Base-by-base conservation (phyloP, 1,140 invertebrate species). In the Dreissena rostriformis region DNA sequence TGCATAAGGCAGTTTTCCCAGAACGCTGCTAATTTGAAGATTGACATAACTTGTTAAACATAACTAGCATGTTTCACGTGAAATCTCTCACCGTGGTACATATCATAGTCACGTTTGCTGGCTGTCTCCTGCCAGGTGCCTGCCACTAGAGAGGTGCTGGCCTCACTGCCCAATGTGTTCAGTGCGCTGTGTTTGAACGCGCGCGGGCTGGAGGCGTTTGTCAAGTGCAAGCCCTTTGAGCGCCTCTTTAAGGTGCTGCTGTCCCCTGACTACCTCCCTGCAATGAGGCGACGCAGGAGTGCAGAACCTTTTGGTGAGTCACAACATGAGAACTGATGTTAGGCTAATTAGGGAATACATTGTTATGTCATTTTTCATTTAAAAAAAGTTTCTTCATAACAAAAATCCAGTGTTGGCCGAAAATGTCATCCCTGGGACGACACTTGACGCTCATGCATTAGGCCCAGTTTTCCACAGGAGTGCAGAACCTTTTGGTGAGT, bases 161-260 rank as follows among this genome's bases (percentile, higher is more conserved):
- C 97, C 24, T 97, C 97, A 4, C 93, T 98, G 82, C 97, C 97
- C 5, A 98, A 98, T 93, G 97, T 98, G 19, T 98, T 98, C 93
- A 97, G 97, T 91, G 97, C 97, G 0, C 92, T 98, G 7, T 98
- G 97, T 93, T 93, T 98, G 65, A 98, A 98, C 91, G 95, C 96
- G 51, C 94, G 97, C 65, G 97, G 97, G 53, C 93, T 98, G 12
- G 95, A 96, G 82, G 95, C 97, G 10, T 98, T 98, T 92, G 95
- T 97, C 0, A 96, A 96, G 63, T 96, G 96, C 87, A 96, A 96
- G 91, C 97, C 97, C 6, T 98, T 98, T 91, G 97, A 98, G 86
- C 95, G 96, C 85, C 94, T 98, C 0, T 97, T 98, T 87, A 92
- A 92, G 87, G 96, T 97, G 39, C 93, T 98, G 8, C 92, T 98